Conservation (phyloP, 2,888 invertebrate species). For the Phortica magna region DNA sequence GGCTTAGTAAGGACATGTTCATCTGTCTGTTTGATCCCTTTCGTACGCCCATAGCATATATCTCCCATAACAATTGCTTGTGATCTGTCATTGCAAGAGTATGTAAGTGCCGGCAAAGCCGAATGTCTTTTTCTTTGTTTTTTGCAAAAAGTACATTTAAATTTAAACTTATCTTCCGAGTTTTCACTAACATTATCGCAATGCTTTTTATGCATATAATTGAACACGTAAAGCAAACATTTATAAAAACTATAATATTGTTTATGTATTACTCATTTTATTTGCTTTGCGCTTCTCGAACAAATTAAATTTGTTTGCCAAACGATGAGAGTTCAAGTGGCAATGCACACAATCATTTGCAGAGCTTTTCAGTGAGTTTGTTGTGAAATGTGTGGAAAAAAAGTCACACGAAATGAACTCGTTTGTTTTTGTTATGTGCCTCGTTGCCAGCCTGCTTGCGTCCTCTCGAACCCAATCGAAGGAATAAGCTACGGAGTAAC, state of each 20-base stretch:
- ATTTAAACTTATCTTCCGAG: neutral
- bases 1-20: too few species aligned
- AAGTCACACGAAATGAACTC: neutral
- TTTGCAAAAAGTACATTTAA: neutral
- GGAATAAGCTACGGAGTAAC: too few species aligned
- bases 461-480: too few species aligned
- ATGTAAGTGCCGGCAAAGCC: neutral
- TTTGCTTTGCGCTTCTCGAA: neutral
- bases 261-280: neutral
- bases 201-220: constrained; percentile 35
- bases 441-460: too few species aligned
- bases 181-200: constrained; percentile 19
- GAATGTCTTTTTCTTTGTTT: neutral
- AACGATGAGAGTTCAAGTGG: neutral
- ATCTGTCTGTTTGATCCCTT: too few species aligned
- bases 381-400: too few species aligned
- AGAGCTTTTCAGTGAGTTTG: too few species aligned
- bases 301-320: neutral
- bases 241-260: constrained; percentile 6
- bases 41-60: too few species aligned
- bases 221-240: constrained; percentile 46
- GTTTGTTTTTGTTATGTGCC: constrained; percentile 34
- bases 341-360: neutral
- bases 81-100: neutral
- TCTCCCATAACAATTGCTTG: too few species aligned